Evolutionary conservation across 53 echinoderm and acorn worm genomes (phyloP).

Genomic region (Stichopus horrens): DNA sequence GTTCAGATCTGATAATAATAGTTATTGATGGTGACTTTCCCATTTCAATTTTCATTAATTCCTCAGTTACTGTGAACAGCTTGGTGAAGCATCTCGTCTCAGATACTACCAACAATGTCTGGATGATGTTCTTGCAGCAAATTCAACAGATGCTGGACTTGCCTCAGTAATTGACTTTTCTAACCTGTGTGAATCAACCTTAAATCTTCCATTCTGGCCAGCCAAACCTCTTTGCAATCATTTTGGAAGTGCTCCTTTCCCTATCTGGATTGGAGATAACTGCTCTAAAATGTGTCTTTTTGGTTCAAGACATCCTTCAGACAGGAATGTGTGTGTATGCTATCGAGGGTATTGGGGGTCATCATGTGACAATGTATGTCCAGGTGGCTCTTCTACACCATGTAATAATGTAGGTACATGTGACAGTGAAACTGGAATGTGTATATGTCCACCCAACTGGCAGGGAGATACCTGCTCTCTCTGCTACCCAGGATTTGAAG

Average conservation of each 20-base stretch:
- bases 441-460: slow-evolving; percentile 77
- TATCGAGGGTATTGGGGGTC: slow-evolving; percentile 66
- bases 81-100: slow-evolving; percentile 61
- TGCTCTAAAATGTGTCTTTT: slow-evolving; percentile 72
- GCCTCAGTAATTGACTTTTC: slow-evolving; percentile 68
- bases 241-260: slow-evolving; percentile 72
- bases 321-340: slow-evolving; percentile 75
- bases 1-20: too few relatives aligned
- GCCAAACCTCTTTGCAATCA: slow-evolving; percentile 83
- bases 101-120: slow-evolving; percentile 70
- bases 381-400: slow-evolving; percentile 71
- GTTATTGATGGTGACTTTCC: too few relatives aligned
- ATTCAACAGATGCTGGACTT: slow-evolving; percentile 67
- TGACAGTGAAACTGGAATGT: slow-evolving; percentile 58
- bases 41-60: slow-evolving; percentile 6
- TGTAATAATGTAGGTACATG: slow-evolving; percentile 73
- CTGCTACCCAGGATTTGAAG: slow-evolving; percentile 75
- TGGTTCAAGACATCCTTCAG: slow-evolving; percentile 57
- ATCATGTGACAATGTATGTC: slow-evolving; percentile 67
- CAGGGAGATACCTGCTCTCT: slow-evolving; percentile 67
- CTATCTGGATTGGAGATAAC: slow-evolving; percentile 84
- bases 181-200: slow-evolving; percentile 67
- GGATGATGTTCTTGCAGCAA: slow-evolving; percentile 46
- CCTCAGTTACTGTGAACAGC: slow-evolving; percentile 60
- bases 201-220: slow-evolving; percentile 67